phyloP scores from a whole-genome alignment of 2,113 vertebrate species.

The Tupaia chinensis region DNA sequence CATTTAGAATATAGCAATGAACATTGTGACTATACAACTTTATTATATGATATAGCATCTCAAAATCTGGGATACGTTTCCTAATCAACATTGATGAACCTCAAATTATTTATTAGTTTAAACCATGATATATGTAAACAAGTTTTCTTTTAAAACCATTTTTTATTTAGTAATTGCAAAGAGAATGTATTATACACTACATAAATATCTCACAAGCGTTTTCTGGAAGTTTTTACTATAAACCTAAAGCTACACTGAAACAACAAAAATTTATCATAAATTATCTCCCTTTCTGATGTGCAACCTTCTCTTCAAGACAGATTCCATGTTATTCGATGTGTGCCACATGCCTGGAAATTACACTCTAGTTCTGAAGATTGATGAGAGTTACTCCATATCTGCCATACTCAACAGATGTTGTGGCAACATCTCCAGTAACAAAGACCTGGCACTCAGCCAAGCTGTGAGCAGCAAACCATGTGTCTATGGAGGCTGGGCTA shows the following conservation, averaged over 20 bases:
- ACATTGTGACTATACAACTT: background rate
- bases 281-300: background rate
- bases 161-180: background rate
- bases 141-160: background rate
- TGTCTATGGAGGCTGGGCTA: background rate
- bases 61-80: background rate
- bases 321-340: constrained; percentile 21
- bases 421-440: constrained; percentile 68
- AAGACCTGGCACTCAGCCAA: constrained; percentile 72
- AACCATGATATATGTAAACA: background rate
- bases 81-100: background rate
- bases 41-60: background rate
- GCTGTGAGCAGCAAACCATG: constrained; percentile 2
- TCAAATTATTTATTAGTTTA: background rate
- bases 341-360: background rate
- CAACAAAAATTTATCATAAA: background rate
- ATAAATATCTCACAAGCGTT: background rate
- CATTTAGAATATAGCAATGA: background rate
- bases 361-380: constrained; percentile 49
- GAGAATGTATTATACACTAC: background rate
- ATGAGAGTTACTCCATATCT: constrained; percentile 26
- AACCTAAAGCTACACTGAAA: background rate
- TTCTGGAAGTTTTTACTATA: background rate
- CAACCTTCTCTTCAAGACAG: constrained; percentile 28
- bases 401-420: constrained; percentile 71